Evolutionary conservation across 2,113 vertebrate genomes (phyloP), one percentile per base, ranked within the genome.

Genomic region (Aplodontia rufa): DNA sequence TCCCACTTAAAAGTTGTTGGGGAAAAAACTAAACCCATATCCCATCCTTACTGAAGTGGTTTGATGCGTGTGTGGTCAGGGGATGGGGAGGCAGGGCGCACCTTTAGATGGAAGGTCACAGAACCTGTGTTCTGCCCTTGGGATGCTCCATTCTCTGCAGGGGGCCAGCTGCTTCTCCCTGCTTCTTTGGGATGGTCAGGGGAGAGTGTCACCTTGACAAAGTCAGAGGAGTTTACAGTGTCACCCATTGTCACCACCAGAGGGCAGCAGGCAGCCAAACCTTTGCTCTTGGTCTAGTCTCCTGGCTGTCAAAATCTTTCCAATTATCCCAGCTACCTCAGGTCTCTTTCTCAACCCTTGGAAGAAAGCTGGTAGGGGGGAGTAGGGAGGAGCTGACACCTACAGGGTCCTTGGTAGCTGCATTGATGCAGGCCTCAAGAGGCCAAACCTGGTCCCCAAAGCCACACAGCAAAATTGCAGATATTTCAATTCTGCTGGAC

Each of bases 141-240:
- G 40, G 5, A 78, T 55, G 47, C n/a, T 53, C 42, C 49, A 30
- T 3, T 37, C 37, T 72, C 49, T 71, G 51, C 66, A 58, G 53
- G n/a, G n/a, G 51, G 58, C 24, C 66, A 40, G 47, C 1, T 72
- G 62, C 9, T 45, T 87, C 47, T 94, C 47, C 35, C 68, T 62
- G 51, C 35, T 78, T 60, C 76, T 35, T 71, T 69, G 82, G 74
- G 35, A 87, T 90, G 74, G 55, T 78, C 66, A 81, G 53, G 85
- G 71, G 30, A 72, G 51, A 82, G 71, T 89, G 75, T 97, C 96
- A 97, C 93, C 96, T 97, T 97, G 95, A 96, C 83, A 66, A 96
- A 97, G 58, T 89, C 91, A 91, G 91, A 92, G 51, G 82, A 47
- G 58, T 82, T 95, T 90, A 47, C 45, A 16, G 74, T 93, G 79